Base-by-base conservation (phyloP, 2,888 invertebrate genomes). In the Dorcus hopei region DNA sequence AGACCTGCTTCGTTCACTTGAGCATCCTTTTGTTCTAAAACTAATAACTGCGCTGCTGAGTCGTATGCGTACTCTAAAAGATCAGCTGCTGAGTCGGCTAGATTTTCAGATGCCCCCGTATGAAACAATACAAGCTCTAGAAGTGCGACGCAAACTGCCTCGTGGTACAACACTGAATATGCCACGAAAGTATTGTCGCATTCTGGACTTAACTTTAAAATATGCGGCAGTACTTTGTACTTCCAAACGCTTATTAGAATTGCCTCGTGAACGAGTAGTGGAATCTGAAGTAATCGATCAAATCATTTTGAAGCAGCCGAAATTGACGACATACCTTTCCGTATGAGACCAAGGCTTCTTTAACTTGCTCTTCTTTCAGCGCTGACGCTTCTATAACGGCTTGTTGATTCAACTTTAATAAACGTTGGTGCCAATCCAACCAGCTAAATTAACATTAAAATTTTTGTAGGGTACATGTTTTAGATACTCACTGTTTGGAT, bases 321-420 rank as follows among this genome's bases (percentile, higher is more conserved):
- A 42, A 5, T 42, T 42, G 16, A 47, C 2, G 26, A 48, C 40
- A 61, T 74, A 90, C 89, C 82, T 92, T 93, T 67, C 86, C 87
- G 71, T 83, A 83, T 3, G 87, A 84, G 61, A 93, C 86, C 7
- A 95, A 80, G 51, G 87, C 85, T 79, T 95, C 94, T 78, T 93
- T 94, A 0, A 94, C 89, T 53, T 86, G 83, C 78, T 96, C 95
- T 76, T 95, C 93, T 65, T 87, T 86, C 71, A 89, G 80, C 26
- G 84, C 84, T 9, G 86, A 83, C 1, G 92, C 92, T 81, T 94
- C 94, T 43, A 93, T 75, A 45, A 91, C 85, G 1, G 93, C 93
- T 80, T 95, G 93, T 77, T 95, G 93, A 71, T 92, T 92, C 9
- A 96, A 75, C 75, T 93, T 91, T 71, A 94, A 90, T 7, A 95